These are phyloP conservation scores for Limnodromus scolopaceus DNA, from an alignment of 2,797 vertebrate species.

Conservation along the genomic window DNA sequence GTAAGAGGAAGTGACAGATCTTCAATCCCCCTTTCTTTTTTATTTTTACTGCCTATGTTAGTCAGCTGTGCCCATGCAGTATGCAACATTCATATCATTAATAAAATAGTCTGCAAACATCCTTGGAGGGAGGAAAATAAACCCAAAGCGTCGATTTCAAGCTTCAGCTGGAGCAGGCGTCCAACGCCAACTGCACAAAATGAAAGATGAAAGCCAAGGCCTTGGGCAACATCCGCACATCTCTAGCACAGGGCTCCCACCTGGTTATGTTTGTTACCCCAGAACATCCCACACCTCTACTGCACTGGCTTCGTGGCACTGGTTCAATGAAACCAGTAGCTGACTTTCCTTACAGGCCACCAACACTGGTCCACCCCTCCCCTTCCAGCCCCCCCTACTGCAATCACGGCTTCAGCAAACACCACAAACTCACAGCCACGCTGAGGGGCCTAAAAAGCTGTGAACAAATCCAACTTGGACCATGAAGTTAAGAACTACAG, in stretches of 20 bases:
- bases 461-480: not conserved
- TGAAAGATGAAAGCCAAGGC: not conserved
- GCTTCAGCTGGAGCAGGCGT: not conserved
- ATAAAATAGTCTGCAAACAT: not conserved
- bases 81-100: not conserved
- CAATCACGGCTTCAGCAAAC: not conserved
- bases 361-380: accelerated
- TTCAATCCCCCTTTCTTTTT: not conserved
- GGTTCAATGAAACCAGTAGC: not conserved
- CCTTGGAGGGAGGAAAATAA: not conserved
- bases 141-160: not conserved
- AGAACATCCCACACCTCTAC: not conserved
- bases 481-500: not conserved
- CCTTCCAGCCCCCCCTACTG: not conserved
- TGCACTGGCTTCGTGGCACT: not conserved
- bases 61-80: not conserved
- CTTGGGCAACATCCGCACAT: not conserved
- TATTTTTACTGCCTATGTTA: not conserved
- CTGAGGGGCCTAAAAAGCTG: not conserved
- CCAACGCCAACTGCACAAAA: not conserved
- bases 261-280: accelerated
- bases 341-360: not conserved
- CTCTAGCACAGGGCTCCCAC: not conserved
- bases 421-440: not conserved
- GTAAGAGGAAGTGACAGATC: not conserved